Conservation (phyloP, 2,888 invertebrate species). For the Lumbricus terrestris region DNA sequence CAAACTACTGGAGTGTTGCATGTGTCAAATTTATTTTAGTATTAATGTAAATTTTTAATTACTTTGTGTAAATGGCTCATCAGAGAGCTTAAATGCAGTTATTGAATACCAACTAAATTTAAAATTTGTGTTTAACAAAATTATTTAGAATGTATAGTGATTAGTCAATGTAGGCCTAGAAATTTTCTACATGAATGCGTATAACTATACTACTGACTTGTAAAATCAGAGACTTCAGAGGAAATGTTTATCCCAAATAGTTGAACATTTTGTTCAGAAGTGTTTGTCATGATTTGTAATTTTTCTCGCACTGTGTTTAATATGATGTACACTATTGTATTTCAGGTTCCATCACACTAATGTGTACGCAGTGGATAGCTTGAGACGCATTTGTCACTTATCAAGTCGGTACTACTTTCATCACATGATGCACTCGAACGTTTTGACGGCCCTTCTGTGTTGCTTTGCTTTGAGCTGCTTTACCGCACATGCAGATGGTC, state of each 20-base stretch:
- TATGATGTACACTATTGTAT: not conserved
- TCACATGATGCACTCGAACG: not conserved
- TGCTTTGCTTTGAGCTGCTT: not conserved
- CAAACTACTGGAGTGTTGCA: not conserved
- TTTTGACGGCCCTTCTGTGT: not conserved
- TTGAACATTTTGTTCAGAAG: not conserved
- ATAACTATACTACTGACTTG: not conserved
- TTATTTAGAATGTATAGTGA: not conserved
- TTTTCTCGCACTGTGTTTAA: too few relatives aligned
- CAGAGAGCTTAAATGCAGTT: too few relatives aligned
- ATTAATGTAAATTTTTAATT: not conserved
- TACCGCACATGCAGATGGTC: not conserved
- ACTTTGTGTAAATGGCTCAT: not conserved
- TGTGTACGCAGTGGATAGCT: not conserved
- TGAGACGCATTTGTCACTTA: not conserved
- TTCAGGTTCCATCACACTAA: not conserved
- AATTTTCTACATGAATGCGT: not conserved
- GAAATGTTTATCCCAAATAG: not conserved
- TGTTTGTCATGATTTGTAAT: not conserved
- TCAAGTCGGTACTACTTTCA: not conserved
- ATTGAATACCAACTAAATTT: not conserved
- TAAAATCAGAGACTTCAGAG: not conserved
- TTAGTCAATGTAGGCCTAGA: not conserved
- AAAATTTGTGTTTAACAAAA: not conserved
- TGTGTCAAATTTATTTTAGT: not conserved